These are phyloP conservation scores for Rhea pennata DNA, from an alignment of 2,113 vertebrate genomes.

Conservation along the genomic window DNA sequence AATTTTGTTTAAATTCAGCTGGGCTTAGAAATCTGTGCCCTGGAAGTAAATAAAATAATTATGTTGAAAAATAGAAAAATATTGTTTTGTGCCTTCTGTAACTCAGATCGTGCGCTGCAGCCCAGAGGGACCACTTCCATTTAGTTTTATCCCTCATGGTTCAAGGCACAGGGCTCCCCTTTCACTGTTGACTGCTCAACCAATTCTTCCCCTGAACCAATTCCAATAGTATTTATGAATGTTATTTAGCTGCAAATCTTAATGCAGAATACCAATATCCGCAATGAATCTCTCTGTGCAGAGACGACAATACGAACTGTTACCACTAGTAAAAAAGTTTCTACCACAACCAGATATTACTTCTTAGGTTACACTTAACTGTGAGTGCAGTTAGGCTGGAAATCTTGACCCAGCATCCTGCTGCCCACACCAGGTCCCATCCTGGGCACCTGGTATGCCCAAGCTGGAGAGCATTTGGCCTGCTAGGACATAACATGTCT, in stretches of 20 bases:
- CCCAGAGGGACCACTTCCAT: not conserved
- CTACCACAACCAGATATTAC: not conserved
- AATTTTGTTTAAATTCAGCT: constrained; percentile 25
- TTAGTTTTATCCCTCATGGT: constrained; percentile 43
- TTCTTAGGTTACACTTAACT: not conserved
- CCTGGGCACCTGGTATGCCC: not conserved
- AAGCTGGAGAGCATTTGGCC: rapidly evolving
- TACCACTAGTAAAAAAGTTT: not conserved
- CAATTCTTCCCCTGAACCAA: constrained; percentile 31
- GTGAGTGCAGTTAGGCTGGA: not conserved
- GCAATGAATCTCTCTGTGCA: not conserved
- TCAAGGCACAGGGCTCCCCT: constrained; percentile 44
- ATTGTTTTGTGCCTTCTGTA: not conserved
- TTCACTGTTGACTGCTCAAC: constrained; percentile 57
- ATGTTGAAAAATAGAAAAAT: constrained; percentile 2
- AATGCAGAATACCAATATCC: not conserved
- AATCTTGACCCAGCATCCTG: not conserved
- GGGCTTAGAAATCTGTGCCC: constrained; percentile 31
- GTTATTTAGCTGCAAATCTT: constrained; percentile 31
- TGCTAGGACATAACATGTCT: not conserved
- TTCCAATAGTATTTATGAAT: constrained; percentile 27
- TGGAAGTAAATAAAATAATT: constrained; percentile 60
- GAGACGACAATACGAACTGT: not conserved
- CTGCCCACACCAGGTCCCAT: rapidly evolving
- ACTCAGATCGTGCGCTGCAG: not conserved